Evolutionary conservation across 2,113 vertebrate genomes (phyloP).

Genomic region (Serinus canaria): DNA sequence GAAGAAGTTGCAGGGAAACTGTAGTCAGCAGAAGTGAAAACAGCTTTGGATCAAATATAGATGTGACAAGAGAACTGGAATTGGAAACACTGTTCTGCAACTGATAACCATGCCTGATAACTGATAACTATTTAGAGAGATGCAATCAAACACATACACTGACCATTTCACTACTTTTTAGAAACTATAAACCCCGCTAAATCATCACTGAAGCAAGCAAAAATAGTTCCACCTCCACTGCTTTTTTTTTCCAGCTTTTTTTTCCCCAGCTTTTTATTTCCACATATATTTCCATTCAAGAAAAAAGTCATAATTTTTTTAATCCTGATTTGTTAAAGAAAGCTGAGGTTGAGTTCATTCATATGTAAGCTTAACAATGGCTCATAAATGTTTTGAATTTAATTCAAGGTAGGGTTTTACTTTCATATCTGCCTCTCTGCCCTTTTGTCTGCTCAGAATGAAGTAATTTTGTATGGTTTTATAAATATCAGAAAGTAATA

Average conservation of each 20-base stretch:
- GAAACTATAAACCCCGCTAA: background rate
- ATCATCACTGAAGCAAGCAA: background rate
- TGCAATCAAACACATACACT: constrained; percentile 43
- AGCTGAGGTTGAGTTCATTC: background rate
- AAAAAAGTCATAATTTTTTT: background rate
- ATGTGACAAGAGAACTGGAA: background rate
- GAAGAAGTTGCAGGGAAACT: constrained; percentile 12
- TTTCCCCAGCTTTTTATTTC: background rate
- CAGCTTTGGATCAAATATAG: background rate
- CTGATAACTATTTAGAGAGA: constrained; percentile 24
- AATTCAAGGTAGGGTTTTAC: background rate
- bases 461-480: background rate
- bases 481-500: background rate
- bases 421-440: background rate
- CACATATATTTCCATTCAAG: background rate
- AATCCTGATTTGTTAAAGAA: background rate
- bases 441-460: background rate
- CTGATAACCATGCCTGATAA: background rate
- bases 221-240: background rate
- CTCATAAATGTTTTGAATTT: background rate
- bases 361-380: background rate
- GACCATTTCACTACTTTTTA: background rate
- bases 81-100: background rate
- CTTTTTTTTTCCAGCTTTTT: background rate
- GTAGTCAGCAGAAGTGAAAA: background rate